Evolutionary conservation across 2,888 invertebrate species (phyloP), one percentile per base, ranked within the genome.

Genomic region (Rhabditoides inermis): DNA sequence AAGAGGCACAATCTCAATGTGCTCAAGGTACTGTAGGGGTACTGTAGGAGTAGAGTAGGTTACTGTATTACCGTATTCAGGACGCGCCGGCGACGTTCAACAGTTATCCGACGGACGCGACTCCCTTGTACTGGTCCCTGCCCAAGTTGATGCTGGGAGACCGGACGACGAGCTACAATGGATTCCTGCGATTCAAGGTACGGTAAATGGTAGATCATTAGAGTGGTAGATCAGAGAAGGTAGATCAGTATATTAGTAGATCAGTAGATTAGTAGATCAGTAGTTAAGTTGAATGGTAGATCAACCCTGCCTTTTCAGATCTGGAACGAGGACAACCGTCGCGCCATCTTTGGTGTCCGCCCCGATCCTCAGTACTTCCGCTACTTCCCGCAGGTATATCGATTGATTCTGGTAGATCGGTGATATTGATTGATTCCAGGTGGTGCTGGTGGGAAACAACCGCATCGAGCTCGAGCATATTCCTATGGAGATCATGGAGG

Each of bases 81-180:
- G 61, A 68, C 15, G 36, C 45, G 10, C 68, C 72, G 7, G 46
- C 56, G 6, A 61, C 65, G 35, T 71, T 70, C 60, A 72, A 73
- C 56, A 60, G 62, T 45, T 75, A 73, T 54, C 69, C 69, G 7
- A 72, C 71, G 3, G 72, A 76, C 47, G 63, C 83, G 77, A 84
- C 73, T 73, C 88, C 88, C 0, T 81, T 89, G 23, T 90, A 89
- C 79, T 87, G 88, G 85, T 84, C 84, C 68, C 79, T 95, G 18
- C 88, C 90, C 0, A 81, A 83, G 10, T 82, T 84, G 49, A 88
- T 91, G 77, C 83, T 86, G 15, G 90, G 89, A 0, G 95, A 95
- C 78, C 83, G 83, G 78, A 84, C 84, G 71, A 55, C 61, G 30
- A 67, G 67, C 23, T 95, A 95, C 78, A 90, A 90, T 26, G 94